Percentiles rank a stretch among this genome's conserved stretches.
These are phyloP conservation scores for Camponotus floridanus DNA, from an alignment of 1,140 invertebrate genomes.

Conservation along the genomic window DNA sequence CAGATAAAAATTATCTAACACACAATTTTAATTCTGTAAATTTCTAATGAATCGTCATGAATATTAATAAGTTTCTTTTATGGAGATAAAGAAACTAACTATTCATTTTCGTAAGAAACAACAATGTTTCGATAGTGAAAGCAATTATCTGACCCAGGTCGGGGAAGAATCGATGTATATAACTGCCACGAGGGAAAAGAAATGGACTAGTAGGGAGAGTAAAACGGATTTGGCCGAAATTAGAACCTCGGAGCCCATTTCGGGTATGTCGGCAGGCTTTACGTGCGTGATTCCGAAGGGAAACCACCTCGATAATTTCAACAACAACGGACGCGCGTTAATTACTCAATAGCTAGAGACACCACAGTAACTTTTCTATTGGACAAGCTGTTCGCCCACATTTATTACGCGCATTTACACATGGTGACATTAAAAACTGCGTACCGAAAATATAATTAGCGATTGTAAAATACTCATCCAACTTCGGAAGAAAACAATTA, in stretches of 20 bases:
- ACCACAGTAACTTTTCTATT: conserved; percentile 26
- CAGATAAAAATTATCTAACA: background rate
- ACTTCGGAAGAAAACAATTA: background rate
- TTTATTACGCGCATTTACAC: background rate
- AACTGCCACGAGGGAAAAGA: conserved; percentile 52
- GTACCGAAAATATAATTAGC: background rate
- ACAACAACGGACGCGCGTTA: conserved; percentile 20
- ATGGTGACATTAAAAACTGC: background rate
- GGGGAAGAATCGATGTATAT: conserved; percentile 38
- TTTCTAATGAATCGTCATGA: background rate
- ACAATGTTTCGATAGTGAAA: conserved; percentile 45
- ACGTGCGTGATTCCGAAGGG: conserved; percentile 36
- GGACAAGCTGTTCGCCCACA: background rate
- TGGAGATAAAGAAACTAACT: background rate
- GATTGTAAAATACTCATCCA: background rate
- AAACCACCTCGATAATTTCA: conserved; percentile 46
- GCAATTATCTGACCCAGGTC: conserved; percentile 42
- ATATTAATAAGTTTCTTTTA: background rate
- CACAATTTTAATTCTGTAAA: background rate
- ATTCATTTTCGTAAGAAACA: conserved; percentile 20
- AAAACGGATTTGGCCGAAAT: conserved; percentile 67
- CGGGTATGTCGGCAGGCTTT: conserved; percentile 23
- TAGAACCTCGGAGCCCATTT: conserved; percentile 58
- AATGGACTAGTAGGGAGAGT: conserved; percentile 37
- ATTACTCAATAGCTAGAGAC: conserved; percentile 31